These are phyloP conservation scores for Strigamia maritima DNA, from an alignment of 2,888 invertebrate genomes.

Conservation along the genomic window DNA sequence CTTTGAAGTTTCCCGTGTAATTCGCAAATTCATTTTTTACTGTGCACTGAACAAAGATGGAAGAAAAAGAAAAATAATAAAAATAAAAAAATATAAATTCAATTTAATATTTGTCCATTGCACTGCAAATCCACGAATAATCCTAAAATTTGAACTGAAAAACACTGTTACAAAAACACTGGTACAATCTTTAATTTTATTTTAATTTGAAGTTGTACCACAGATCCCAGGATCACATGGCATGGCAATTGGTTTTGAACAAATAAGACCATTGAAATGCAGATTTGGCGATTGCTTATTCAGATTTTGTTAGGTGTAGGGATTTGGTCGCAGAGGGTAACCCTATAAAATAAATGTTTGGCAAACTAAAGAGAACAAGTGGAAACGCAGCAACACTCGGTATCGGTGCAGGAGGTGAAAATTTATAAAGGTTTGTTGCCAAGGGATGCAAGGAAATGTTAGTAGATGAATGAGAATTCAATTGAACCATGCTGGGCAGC, in stretches of 20 bases:
- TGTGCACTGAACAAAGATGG: background rate
- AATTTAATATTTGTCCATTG: no score
- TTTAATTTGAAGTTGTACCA: no score
- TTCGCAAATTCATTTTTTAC: background rate
- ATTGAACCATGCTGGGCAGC: background rate
- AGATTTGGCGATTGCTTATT: background rate
- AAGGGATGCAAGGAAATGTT: background rate
- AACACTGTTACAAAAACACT: no score
- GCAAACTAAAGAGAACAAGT: background rate
- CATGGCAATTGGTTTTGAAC: background rate
- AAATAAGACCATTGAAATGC: background rate
- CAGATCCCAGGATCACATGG: no score
- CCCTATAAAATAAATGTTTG: background rate
- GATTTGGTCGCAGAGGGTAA: background rate
- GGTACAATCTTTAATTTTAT: no score
- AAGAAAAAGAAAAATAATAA: background rate
- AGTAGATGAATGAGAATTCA: background rate
- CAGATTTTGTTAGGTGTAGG: background rate
- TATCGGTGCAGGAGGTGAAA: background rate
- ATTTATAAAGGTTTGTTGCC: conserved; percentile 4
- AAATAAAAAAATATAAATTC: background rate
- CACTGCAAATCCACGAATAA: no score
- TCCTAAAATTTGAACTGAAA: no score
- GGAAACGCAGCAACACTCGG: background rate
- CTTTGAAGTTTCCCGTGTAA: background rate